Percentiles rank a stretch among this genome's conserved stretches.
Conservation (phyloP, 2,888 invertebrate species). For the Bibio marci region DNA sequence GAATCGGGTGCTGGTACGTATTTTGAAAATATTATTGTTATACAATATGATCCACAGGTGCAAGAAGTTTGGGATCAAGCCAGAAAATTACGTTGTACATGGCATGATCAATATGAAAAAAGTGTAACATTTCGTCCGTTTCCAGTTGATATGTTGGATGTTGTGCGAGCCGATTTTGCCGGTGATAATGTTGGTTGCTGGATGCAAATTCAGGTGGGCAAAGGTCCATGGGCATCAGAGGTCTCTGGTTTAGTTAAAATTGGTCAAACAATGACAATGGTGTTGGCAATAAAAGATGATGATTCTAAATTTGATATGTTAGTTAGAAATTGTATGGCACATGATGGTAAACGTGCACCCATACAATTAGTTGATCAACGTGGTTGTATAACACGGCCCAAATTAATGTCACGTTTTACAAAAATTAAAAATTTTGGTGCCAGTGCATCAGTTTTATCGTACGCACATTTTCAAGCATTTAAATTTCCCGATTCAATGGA, state of each 20-base stretch:
- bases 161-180: constrained; percentile 86
- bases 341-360: constrained; percentile 84
- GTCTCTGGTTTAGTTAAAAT: constrained; percentile 88
- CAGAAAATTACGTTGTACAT: constrained; percentile 76
- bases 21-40: constrained; percentile 85
- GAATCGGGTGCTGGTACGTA: constrained; percentile 82
- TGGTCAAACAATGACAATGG: constrained; percentile 95
- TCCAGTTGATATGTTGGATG: constrained; percentile 89
- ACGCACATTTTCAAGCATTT: constrained; percentile 89
- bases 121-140: constrained; percentile 87
- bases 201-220: constrained; percentile 95
- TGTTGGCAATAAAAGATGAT: constrained; percentile 84
- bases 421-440: constrained; percentile 93
- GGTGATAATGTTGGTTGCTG: constrained; percentile 92
- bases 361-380: constrained; percentile 85
- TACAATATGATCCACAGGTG: constrained; percentile 84
- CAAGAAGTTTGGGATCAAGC: constrained; percentile 96
- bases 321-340: constrained; percentile 85
- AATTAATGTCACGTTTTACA: constrained; percentile 83
- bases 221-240: constrained; percentile 90
- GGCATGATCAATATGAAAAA: constrained; percentile 92
- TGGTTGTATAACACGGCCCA: constrained; percentile 82
- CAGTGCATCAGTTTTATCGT: constrained; percentile 77
- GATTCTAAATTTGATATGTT: constrained; percentile 92
- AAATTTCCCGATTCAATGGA: constrained; percentile 95